phyloP scores from a whole-genome alignment of 1,140 invertebrate species.

The Drosophila subobscura region DNA sequence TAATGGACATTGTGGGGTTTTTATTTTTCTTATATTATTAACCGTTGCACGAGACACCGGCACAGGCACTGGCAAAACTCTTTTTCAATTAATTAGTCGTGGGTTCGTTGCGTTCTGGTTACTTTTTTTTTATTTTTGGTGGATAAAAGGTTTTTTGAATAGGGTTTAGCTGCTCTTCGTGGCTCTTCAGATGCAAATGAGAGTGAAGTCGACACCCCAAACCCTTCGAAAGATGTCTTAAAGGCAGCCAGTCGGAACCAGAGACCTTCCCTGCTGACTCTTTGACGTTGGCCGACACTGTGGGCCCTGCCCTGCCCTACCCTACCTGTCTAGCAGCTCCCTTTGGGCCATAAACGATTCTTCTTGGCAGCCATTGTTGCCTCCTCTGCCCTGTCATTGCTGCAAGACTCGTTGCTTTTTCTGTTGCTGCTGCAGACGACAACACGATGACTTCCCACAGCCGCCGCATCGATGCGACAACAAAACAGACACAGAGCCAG shows the following conservation, averaged over 20 bases:
- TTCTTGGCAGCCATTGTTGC: conserved; percentile 49
- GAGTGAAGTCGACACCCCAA: conserved; percentile 31
- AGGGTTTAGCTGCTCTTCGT: conserved; percentile 15
- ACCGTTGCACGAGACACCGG: conserved; percentile 8
- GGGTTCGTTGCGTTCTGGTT: conserved; percentile 11
- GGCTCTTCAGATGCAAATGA: conserved; percentile 39
- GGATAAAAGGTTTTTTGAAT: conserved; percentile 23
- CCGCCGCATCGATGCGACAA: conserved; percentile 60
- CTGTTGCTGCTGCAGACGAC: conserved; percentile 44
- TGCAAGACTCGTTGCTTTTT: conserved; percentile 33
- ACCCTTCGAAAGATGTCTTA: conserved; percentile 56
- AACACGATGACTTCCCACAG: conserved; percentile 66
- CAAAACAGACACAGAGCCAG: conserved; percentile 34
- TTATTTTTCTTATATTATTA: conserved; percentile 14
- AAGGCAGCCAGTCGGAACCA: conserved; percentile 70
- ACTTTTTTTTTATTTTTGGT: too few relatives aligned
- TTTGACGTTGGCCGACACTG: conserved; percentile 69
- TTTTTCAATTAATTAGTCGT: conserved; percentile 54
- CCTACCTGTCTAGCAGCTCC: neutral
- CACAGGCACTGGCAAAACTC: conserved; percentile 21
- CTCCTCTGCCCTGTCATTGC: conserved; percentile 60
- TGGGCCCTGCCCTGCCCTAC: conserved; percentile 26
- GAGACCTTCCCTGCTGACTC: conserved; percentile 34
- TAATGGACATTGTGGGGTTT: conserved; percentile 42
- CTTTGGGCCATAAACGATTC: conserved; percentile 30